phyloP scores from a whole-genome alignment of 2,888 invertebrate species.

The Drosophila atroscutellata region DNA sequence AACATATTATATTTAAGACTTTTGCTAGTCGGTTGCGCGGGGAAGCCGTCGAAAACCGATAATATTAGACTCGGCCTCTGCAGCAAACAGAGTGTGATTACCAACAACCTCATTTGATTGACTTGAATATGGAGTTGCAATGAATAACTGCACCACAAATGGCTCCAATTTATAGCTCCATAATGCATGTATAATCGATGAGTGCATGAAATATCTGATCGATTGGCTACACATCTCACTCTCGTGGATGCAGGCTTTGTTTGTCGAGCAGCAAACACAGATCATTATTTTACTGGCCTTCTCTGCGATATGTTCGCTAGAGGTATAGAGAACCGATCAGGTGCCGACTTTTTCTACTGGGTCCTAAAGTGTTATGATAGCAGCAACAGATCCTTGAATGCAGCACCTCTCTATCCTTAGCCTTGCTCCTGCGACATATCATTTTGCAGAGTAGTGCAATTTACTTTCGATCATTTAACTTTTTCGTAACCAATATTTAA shows the following conservation, averaged over 20 bases:
- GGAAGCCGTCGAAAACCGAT: constrained; percentile 53
- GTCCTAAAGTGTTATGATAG: no score
- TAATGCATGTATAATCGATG: not conserved
- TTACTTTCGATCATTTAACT: no score
- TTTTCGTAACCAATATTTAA: no score
- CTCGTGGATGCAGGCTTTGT: not conserved
- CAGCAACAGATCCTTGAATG: no score
- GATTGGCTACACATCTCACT: not conserved
- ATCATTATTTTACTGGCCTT: not conserved
- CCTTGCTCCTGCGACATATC: no score
- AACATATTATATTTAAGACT: not conserved
- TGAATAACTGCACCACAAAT: constrained; percentile 14
- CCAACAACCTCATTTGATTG: constrained; percentile 36
- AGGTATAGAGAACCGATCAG: no score
- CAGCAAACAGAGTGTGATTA: constrained; percentile 23
- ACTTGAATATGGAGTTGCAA: not conserved
- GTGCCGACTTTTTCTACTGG: no score
- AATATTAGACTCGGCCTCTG: constrained; percentile 3
- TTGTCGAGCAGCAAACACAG: not conserved
- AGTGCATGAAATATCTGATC: not conserved
- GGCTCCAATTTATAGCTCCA: constrained; percentile 17
- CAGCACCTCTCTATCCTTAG: no score
- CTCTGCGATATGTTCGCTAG: not conserved
- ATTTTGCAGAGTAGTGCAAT: no score
- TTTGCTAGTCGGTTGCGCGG: constrained; percentile 10